Evolutionary conservation across 2,113 vertebrate species (phyloP), one percentile per base, ranked within the genome.

Genomic region (Colistium nudipinnis): DNA sequence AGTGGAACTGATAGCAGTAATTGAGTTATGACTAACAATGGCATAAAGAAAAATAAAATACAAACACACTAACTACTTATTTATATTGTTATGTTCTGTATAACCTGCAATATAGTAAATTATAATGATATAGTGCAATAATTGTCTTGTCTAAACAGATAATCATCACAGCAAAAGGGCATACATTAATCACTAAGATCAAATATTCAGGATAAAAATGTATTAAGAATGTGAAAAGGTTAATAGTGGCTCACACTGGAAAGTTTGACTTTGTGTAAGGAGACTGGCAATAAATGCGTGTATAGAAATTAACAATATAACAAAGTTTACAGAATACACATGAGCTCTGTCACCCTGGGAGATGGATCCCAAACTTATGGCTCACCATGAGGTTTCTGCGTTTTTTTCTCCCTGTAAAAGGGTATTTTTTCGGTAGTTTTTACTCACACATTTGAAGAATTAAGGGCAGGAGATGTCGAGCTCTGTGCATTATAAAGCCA

Each of bases 141-240:
- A 31, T n/a, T 25, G 24, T 51, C 14, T 54, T 14, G 67, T 7
- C 28, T 8, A 33, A 54, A 16, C 7, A 38, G 35, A 66, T 54
- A 14, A 59, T 10, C 1, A 0, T 74, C 70, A 69, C 44, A 54
- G 27, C 36, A 60, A 31, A 4, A 6, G 10, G 20, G 30, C 38
- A 43, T 49, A 19, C 57, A 70, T 74, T 49, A 62, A 57, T 79
- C 56, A 38, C 4, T 17, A 36, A 0, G 12, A 47, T 82, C 25
- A 76, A 10, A 71, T 64, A 56, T 41, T 78, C 62, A 47, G 24
- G 54, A 62, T 78, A 10, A 14, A 76, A 71, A 45, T 43, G 25
- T 6, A 5, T 35, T 48, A 74, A 74, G 36, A 73, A 30, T 59
- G 72, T 76, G 68, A 53, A 63, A 69, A 80, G 43, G 66, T 52